Percentiles rank a stretch among this genome's conserved stretches.
Conservation (phyloP, 1,140 invertebrate species). For the Trypoxylus dichotomus region DNA sequence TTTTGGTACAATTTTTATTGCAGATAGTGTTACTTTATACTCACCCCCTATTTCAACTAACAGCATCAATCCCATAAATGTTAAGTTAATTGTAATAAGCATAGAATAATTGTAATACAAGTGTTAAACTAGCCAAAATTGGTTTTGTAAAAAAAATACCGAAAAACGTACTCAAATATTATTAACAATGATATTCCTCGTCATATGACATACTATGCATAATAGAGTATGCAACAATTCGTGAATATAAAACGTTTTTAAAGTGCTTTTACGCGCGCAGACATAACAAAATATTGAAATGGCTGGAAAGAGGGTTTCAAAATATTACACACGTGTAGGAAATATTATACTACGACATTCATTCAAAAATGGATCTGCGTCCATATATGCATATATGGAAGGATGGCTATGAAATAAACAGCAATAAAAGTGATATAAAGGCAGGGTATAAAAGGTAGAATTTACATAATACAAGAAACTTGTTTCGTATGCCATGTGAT, state of each 20-base stretch:
- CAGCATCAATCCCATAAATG: too few species aligned
- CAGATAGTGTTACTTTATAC: too few species aligned
- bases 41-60: too few species aligned
- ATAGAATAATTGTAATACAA: too few species aligned
- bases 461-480: constrained; percentile 33
- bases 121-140: too few species aligned
- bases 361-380: neutral
- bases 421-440: constrained; percentile 36
- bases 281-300: constrained; percentile 1
- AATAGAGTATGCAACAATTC: neutral
- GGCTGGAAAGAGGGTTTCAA: neutral
- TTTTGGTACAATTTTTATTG: too few species aligned
- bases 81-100: too few species aligned
- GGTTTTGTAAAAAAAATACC: too few species aligned
- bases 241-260: neutral
- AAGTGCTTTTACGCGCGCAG: constrained; percentile 2
- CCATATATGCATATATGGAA: constrained; percentile 27
- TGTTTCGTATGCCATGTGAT: constrained; percentile 10
- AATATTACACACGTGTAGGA: neutral
- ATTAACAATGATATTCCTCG: neutral
- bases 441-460: constrained; percentile 31
- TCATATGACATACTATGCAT: neutral
- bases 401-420: constrained; percentile 34
- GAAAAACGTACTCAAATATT: too few species aligned
- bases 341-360: constrained; percentile 20